Evolutionary conservation across 2,797 vertebrate genomes (phyloP).

Genomic region (Oryzias dopingdopingensis): DNA sequence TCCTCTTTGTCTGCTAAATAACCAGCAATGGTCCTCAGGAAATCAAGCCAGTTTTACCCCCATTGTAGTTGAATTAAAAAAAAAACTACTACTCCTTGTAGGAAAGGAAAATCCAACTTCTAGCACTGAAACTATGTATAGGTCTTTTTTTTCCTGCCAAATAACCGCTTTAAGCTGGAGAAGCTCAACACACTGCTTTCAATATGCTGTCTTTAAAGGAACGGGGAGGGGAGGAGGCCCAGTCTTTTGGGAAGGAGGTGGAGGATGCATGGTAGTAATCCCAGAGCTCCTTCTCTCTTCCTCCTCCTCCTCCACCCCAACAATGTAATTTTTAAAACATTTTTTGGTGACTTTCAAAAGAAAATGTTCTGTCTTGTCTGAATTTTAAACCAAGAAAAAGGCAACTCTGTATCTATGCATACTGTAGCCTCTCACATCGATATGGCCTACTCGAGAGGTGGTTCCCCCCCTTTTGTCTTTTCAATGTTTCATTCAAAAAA

Average conservation of each 20-base stretch:
- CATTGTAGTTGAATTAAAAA: constrained; percentile 79
- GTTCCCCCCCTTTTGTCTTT: constrained; percentile 79
- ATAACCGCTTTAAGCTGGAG: constrained; percentile 96
- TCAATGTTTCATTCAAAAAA: constrained; percentile 79
- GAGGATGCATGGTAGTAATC: constrained; percentile 76
- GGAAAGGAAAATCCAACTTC: constrained; percentile 93
- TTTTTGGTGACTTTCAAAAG: constrained; percentile 75
- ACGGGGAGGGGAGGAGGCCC: constrained; percentile 78
- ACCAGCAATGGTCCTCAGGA: constrained; percentile 99
- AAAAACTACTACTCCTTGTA: constrained; percentile 88
- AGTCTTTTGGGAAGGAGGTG: constrained; percentile 23
- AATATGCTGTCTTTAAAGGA: constrained; percentile 89
- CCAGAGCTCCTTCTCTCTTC: constrained; percentile 66
- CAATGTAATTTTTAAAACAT: constrained; percentile 55
- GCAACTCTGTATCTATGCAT: constrained; percentile 96
- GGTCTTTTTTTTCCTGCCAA: constrained; percentile 96
- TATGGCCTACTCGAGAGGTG: constrained; percentile 84
- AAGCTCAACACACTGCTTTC: constrained; percentile 90
- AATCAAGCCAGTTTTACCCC: constrained; percentile 89
- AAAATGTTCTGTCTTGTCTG: constrained; percentile 72
- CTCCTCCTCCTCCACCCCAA: constrained; percentile 54
- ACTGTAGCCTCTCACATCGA: constrained; percentile 90
- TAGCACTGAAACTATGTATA: constrained; percentile 96
- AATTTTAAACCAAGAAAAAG: constrained; percentile 82
- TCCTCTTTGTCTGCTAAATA: constrained; percentile 93